Percentiles rank a stretch among this genome's conserved stretches.
Evolutionary conservation across 1,140 invertebrate genomes (phyloP).

Genomic region (Rhizoglyphus robini): DNA sequence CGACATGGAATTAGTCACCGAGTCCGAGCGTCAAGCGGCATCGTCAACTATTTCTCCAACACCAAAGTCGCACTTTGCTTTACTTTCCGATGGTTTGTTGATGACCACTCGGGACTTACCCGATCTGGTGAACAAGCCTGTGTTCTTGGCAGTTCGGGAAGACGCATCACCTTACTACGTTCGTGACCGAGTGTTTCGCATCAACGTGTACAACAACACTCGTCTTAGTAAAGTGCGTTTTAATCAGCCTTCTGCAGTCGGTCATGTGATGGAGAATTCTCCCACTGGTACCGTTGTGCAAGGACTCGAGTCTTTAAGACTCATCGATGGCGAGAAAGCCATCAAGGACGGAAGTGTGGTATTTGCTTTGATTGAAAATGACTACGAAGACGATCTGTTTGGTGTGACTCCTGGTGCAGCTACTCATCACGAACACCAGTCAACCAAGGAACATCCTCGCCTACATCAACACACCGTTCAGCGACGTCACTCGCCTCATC

Average conservation of each 20-base stretch:
- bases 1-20: neutral
- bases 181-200: slow-evolving; percentile 60
- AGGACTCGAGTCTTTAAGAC: slow-evolving; percentile 36
- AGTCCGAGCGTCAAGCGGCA: neutral
- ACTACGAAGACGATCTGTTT: slow-evolving; percentile 20
- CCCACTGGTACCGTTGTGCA: slow-evolving; percentile 50
- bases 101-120: slow-evolving; percentile 73
- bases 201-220: slow-evolving; percentile 62
- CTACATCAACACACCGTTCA: neutral
- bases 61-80: slow-evolving; percentile 45
- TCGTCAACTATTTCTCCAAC: neutral
- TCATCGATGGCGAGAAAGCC: slow-evolving; percentile 45
- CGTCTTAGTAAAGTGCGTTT: slow-evolving; percentile 64
- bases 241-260: slow-evolving; percentile 48
- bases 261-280: slow-evolving; percentile 55
- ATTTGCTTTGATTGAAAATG: slow-evolving; percentile 38
- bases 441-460: no score
- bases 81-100: slow-evolving; percentile 69
- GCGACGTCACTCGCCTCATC: neutral
- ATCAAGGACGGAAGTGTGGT: slow-evolving; percentile 57
- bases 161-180: slow-evolving; percentile 42
- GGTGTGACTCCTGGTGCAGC: no score
- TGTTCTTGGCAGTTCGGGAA: slow-evolving; percentile 63
- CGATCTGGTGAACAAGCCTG: slow-evolving; percentile 58
- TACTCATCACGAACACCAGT: neutral